Evolutionary conservation across 2,797 vertebrate species (phyloP).

Genomic region (Phalloptychus januarius): DNA sequence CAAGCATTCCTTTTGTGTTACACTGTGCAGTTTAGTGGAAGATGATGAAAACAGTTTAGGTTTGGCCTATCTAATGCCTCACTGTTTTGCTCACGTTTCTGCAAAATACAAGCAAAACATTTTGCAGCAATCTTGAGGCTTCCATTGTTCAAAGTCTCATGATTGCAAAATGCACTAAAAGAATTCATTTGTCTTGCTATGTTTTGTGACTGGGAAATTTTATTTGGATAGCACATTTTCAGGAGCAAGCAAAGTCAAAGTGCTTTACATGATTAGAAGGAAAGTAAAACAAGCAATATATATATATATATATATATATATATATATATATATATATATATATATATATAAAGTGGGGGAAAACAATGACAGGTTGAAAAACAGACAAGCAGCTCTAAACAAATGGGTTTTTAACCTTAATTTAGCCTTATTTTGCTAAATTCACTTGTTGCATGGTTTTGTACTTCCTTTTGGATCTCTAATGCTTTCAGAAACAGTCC

Average conservation of each 20-base stretch:
- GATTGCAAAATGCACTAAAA: neutral
- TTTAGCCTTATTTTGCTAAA: too few relatives aligned
- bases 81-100: constrained; percentile 56
- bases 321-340: too few relatives aligned
- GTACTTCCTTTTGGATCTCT: too few relatives aligned
- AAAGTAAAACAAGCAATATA: too few relatives aligned
- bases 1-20: constrained; percentile 57
- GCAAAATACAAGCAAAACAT: constrained; percentile 51
- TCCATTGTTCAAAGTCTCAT: constrained; percentile 43
- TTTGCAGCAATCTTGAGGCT: constrained; percentile 56
- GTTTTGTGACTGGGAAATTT: neutral
- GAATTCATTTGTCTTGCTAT: neutral
- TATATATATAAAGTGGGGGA: too few relatives aligned
- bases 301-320: too few relatives aligned
- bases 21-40: constrained; percentile 53
- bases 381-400: too few relatives aligned
- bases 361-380: too few relatives aligned
- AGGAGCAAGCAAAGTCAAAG: neutral
- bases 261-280: neutral
- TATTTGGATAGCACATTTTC: neutral
- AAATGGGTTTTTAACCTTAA: too few relatives aligned
- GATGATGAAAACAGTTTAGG: constrained; percentile 61
- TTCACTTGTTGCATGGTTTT: too few relatives aligned
- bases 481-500: too few relatives aligned
- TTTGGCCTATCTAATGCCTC: constrained; percentile 53